Evolutionary conservation across 2,797 vertebrate species (phyloP).

Genomic region (Hydrocynus forskahlii): DNA sequence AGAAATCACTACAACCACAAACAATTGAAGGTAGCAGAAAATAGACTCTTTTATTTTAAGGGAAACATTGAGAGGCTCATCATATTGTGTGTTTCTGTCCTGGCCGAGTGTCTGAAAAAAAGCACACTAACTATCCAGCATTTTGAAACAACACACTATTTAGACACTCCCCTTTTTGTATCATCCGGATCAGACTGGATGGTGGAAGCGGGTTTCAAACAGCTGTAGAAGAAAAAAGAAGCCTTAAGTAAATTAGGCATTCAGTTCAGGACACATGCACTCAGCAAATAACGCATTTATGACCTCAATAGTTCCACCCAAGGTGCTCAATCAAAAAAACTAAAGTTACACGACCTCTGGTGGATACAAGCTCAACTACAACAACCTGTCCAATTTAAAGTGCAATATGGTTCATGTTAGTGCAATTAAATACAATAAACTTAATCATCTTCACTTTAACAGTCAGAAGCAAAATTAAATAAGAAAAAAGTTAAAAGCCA

Average conservation of each 20-base stretch:
- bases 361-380: constrained; percentile 46
- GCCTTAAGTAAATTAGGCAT: constrained; percentile 59
- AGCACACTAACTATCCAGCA: constrained; percentile 41
- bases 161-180: constrained; percentile 50
- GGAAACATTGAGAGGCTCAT: constrained; percentile 37
- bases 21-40: constrained; percentile 64
- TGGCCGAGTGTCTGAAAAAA: constrained; percentile 41
- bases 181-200: constrained; percentile 57
- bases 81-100: constrained; percentile 43
- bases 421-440: constrained; percentile 9
- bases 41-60: constrained; percentile 71
- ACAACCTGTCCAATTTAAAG: constrained; percentile 5
- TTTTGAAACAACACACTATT: constrained; percentile 20
- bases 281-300: background rate
- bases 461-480: background rate
- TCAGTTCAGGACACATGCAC: constrained; percentile 17
- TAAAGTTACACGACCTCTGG: constrained; percentile 27
- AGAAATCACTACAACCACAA: constrained; percentile 2
- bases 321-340: constrained; percentile 11
- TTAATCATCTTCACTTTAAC: background rate
- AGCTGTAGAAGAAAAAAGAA: constrained; percentile 74
- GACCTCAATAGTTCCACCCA: background rate
- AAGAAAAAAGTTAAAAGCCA: background rate
- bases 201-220: constrained; percentile 71
- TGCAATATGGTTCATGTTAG: background rate